phyloP scores from a whole-genome alignment of 2,797 vertebrate genomes.

The Enteromius trimaculatus region DNA sequence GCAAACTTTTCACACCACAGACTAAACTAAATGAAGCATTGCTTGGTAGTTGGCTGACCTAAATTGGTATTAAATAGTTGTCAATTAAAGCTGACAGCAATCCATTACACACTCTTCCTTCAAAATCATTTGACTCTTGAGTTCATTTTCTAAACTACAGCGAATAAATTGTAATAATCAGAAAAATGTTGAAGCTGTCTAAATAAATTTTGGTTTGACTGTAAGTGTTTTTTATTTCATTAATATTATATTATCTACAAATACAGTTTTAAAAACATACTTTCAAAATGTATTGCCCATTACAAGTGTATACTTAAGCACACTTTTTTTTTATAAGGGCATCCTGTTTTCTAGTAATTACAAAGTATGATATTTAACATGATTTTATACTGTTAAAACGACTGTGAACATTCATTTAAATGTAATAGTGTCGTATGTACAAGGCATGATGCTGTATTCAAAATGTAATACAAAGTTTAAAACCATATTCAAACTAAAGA shows the following conservation, averaged over 20 bases:
- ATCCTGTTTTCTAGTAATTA: background rate
- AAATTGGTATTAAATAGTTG: too few species aligned
- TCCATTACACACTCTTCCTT: too few species aligned
- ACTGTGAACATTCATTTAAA: background rate
- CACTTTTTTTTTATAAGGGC: background rate
- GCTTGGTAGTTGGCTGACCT: too few species aligned
- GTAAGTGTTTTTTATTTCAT: background rate
- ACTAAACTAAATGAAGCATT: too few species aligned
- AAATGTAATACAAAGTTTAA: background rate
- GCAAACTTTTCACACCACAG: too few species aligned
- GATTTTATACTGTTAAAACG: background rate
- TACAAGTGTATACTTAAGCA: background rate
- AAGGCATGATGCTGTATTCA: background rate
- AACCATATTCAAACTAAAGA: background rate
- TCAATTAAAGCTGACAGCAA: too few species aligned
- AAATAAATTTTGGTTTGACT: background rate
- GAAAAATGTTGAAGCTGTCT: background rate
- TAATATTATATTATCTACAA: background rate
- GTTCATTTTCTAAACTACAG: too few species aligned
- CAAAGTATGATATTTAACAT: background rate
- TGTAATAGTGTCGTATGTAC: background rate
- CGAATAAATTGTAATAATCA: too few species aligned
- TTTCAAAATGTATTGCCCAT: background rate
- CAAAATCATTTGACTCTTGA: too few species aligned
- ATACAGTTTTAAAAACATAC: background rate